Base-by-base conservation (phyloP, 2,113 vertebrate genomes). In the Hippolais icterina region DNA sequence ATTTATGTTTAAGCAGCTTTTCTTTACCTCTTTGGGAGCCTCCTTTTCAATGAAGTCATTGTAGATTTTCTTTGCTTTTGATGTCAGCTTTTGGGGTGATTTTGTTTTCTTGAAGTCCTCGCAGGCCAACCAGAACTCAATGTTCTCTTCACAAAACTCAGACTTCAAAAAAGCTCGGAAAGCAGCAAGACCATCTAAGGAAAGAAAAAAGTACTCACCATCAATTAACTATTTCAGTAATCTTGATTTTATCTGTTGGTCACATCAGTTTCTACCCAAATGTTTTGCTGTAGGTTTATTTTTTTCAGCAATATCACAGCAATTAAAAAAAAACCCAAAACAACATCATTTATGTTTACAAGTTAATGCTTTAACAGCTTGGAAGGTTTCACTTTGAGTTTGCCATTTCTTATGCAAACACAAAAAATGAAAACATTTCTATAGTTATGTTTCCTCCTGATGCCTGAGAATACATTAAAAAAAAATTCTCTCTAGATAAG, bases 61-160 rank as follows among this genome's bases (percentile, higher is more conserved):
- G 63, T 99, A 99, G 89, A 99, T 99, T 89, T 96, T 98, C 91
- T 97, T 98, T 72, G 99, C 99, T 93, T 98, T 99, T 0, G 97
- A 97, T 35, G 86, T 96, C 83, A 98, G 90, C 50, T 99, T 98
- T 87, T 97, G 98, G 24, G 97, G 97, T 5, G 98, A 99, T 11
- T 98, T 98, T 0, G 86, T 98, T 79, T 98, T 99, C 91, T 98
- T 99, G 95, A 98, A 99, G n/a, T 99, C 98, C 89, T 99, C 98
- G 12, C 99, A 99, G 47, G 98, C 98, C 64, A 98, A 64, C 99
- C 99, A 99, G 98, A 99, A 99, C 64, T 99, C 98, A 0, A 99
- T 98, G 95, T 99, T 99, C 96, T 99, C 99, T 87, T 99, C 97
- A 4, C 99, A 99, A 97, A 98, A 99, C 82, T 99, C 99, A 0